A percentile compares a stretch with the other conserved stretches of the same genome.
These are phyloP conservation scores for Geotrupes spiniger DNA, from an alignment of 2,888 invertebrate genomes.

Conservation along the genomic window DNA sequence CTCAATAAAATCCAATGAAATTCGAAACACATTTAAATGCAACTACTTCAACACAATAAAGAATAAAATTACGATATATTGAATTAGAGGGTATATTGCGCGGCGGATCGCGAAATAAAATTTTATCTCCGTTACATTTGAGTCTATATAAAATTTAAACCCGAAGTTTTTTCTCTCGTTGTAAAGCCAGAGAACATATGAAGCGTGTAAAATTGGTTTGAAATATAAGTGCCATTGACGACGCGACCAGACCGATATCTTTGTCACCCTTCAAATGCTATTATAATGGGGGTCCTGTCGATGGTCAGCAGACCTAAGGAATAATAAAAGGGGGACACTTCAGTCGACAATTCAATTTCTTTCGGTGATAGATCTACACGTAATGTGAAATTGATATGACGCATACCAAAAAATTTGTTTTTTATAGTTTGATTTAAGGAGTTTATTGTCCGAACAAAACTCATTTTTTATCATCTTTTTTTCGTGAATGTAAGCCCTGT, in stretches of 20 bases:
- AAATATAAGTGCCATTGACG: conserved; percentile 46
- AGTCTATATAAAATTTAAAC: conserved; percentile 41
- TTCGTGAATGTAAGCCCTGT: too few species aligned
- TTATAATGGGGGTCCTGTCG: conserved; percentile 42
- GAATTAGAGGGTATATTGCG: neutral
- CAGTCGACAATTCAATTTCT: conserved; percentile 49
- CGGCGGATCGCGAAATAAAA: conserved; percentile 1
- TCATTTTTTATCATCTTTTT: too few species aligned
- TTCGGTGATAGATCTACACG: conserved; percentile 47
- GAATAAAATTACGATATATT: conserved; percentile 6
- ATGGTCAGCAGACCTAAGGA: conserved; percentile 46
- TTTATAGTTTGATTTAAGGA: conserved; percentile 34
- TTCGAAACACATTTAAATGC: neutral
- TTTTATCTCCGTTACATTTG: conserved; percentile 3
- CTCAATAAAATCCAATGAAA: neutral
- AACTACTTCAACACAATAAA: neutral
- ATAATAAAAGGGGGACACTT: conserved; percentile 45
- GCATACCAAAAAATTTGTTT: conserved; percentile 39
- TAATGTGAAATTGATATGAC: conserved; percentile 51
- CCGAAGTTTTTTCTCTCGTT: conserved; percentile 26
- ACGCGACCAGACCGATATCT: conserved; percentile 45
- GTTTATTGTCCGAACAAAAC: too few species aligned
- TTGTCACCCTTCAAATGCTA: conserved; percentile 46
- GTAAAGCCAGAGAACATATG: conserved; percentile 38
- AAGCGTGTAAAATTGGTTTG: conserved; percentile 49